A percentile compares a stretch with the other conserved stretches of the same genome.
These are phyloP conservation scores for Pangasius mekongensis DNA, from an alignment of 2,797 vertebrate genomes.

Conservation along the genomic window DNA sequence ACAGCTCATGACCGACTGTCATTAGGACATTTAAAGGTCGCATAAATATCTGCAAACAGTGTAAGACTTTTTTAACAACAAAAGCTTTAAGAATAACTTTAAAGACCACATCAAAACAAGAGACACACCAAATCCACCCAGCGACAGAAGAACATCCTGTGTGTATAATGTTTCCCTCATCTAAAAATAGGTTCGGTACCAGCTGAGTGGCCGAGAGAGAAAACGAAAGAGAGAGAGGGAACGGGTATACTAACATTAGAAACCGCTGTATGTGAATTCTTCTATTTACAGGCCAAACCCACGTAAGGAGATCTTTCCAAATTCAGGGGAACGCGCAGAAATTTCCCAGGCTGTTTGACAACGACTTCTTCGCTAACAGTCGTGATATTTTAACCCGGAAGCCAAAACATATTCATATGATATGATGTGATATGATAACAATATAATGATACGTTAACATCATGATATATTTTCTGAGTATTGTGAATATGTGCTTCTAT, in stretches of 20 bases:
- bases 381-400: background rate
- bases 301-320: background rate
- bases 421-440: background rate
- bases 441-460: background rate
- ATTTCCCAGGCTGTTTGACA: background rate
- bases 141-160: background rate
- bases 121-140: background rate
- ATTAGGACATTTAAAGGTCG: background rate
- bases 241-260: background rate
- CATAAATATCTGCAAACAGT: background rate
- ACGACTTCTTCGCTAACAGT: background rate
- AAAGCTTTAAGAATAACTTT: conserved; percentile 17
- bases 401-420: background rate
- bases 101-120: conserved; percentile 1
- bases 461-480: background rate
- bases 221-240: background rate
- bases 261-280: background rate
- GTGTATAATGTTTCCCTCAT: conserved; percentile 5
- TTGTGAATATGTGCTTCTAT: background rate
- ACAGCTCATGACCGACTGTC: background rate
- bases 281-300: background rate
- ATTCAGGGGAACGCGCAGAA: background rate
- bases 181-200: conserved; percentile 3
- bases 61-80: background rate
- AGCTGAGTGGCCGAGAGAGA: background rate